phyloP scores from a whole-genome alignment of 53 echinoderm and acorn worm species.

The Astropecten irregularis region DNA sequence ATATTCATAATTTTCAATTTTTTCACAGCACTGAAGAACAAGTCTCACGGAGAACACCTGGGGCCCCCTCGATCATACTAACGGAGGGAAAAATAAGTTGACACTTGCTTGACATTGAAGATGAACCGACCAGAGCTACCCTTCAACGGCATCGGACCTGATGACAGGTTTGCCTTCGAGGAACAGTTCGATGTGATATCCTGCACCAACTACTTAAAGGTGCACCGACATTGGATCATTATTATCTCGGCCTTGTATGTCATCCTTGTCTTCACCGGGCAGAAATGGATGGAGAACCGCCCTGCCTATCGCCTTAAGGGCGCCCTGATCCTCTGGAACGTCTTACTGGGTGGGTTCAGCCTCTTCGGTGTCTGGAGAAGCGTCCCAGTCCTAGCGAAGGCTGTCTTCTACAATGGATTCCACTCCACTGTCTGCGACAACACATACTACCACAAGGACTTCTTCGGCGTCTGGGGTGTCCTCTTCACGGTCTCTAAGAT shows the following conservation, averaged over 20 bases:
- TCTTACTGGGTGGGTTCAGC: slow-evolving; percentile 66
- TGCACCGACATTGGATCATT: slow-evolving; percentile 38
- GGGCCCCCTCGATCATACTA: too few relatives aligned
- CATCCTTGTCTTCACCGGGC: slow-evolving; percentile 45
- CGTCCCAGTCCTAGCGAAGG: slow-evolving; percentile 34
- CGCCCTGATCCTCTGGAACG: slow-evolving; percentile 65
- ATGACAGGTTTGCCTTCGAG: slow-evolving; percentile 44
- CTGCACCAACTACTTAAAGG: slow-evolving; percentile 55
- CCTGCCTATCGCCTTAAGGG: slow-evolving; percentile 52
- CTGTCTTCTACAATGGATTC: slow-evolving; percentile 54
- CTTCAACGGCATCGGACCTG: too few relatives aligned
- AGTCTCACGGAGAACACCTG: too few relatives aligned
- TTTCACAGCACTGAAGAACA: too few relatives aligned
- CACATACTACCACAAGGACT: slow-evolving; percentile 54
- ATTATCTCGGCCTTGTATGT: slow-evolving; percentile 31
- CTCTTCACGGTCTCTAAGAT: slow-evolving; percentile 78
- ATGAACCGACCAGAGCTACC: slow-evolving; percentile 14
- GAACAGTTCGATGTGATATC: slow-evolving; percentile 43
- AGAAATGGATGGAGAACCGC: slow-evolving; percentile 63
- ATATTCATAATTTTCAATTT: too few relatives aligned
- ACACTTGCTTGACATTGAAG: slow-evolving; percentile 53
- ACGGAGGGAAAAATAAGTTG: slow-evolving; percentile 34
- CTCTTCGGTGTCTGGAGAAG: slow-evolving; percentile 51
- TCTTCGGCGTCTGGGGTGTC: slow-evolving; percentile 63
- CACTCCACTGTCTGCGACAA: slow-evolving; percentile 50